Percentiles rank a stretch among this genome's conserved stretches.
Evolutionary conservation across 2,888 invertebrate species (phyloP).

Genomic region (Spodoptera exigua): DNA sequence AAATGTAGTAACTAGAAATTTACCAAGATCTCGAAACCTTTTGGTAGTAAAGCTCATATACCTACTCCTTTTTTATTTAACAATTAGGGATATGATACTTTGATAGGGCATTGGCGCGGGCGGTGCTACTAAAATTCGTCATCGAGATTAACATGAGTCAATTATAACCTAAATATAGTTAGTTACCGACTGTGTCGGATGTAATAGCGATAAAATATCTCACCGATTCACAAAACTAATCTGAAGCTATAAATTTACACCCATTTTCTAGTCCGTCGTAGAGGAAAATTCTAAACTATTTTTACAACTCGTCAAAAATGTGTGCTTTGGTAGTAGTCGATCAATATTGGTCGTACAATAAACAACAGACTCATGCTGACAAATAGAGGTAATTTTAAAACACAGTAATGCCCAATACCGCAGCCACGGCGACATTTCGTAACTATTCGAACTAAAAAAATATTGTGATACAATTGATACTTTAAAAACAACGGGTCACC

Average conservation of each 20-base stretch:
- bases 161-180: constrained; percentile 4
- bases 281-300: constrained; percentile 3
- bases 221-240: constrained; percentile 19
- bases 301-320: constrained; percentile 10
- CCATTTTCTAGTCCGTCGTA: constrained; percentile 8
- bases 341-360: background rate
- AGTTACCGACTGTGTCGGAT: constrained; percentile 25
- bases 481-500: constrained; percentile 58
- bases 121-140: constrained; percentile 6
- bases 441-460: constrained; percentile 10
- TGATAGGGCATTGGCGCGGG: constrained; percentile 15
- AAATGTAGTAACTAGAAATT: constrained; percentile 22
- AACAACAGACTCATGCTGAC: constrained; percentile 3
- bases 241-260: constrained; percentile 11
- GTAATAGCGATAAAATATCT: constrained; percentile 19
- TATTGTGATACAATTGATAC: constrained; percentile 50
- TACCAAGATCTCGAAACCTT: constrained; percentile 27
- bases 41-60: constrained; percentile 35
- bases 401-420: constrained; percentile 12
- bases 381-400: constrained; percentile 4
- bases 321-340: background rate
- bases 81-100: constrained; percentile 32
- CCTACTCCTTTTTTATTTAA: constrained; percentile 14
- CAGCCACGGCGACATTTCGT: constrained; percentile 14
- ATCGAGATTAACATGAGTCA: constrained; percentile 10